Conservation (phyloP, 1,140 invertebrate genomes). For the Mizuhopecten yessoensis region DNA sequence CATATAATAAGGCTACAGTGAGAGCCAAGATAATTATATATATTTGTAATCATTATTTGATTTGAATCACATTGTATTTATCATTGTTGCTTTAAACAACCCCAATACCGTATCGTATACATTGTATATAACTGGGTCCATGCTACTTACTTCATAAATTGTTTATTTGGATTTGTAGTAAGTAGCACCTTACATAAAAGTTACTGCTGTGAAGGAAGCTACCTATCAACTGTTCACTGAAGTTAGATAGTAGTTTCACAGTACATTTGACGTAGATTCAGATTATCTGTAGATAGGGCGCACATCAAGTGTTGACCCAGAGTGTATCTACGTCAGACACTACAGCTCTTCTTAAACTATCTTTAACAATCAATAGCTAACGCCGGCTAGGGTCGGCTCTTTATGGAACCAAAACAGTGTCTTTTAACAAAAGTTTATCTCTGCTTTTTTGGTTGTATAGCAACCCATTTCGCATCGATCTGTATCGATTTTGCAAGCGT, state of each 20-base stretch:
- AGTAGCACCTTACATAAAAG: too few species aligned
- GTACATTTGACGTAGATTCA: neutral
- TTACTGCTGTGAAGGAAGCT: neutral
- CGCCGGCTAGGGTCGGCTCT: neutral
- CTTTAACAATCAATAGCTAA: neutral
- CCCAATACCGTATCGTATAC: too few species aligned
- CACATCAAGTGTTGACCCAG: neutral
- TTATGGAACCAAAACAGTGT: neutral
- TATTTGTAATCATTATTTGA: too few species aligned
- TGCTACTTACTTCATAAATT: too few species aligned
- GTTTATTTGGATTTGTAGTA: too few species aligned
- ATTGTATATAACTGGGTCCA: too few species aligned
- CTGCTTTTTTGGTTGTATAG: neutral
- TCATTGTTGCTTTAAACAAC: too few species aligned
- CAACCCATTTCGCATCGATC: neutral
- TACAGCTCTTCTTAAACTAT: neutral
- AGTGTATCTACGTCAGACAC: too few species aligned
- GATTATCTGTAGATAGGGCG: neutral
- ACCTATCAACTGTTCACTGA: neutral
- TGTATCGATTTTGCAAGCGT: neutral
- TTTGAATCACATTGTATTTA: too few species aligned
- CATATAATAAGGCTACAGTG: too few species aligned
- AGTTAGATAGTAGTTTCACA: constrained; percentile 8
- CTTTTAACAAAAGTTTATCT: neutral
- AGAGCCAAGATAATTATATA: too few species aligned